These are phyloP conservation scores for Lepus oiostolus DNA, from an alignment of 2,797 vertebrate species.

Conservation along the genomic window DNA sequence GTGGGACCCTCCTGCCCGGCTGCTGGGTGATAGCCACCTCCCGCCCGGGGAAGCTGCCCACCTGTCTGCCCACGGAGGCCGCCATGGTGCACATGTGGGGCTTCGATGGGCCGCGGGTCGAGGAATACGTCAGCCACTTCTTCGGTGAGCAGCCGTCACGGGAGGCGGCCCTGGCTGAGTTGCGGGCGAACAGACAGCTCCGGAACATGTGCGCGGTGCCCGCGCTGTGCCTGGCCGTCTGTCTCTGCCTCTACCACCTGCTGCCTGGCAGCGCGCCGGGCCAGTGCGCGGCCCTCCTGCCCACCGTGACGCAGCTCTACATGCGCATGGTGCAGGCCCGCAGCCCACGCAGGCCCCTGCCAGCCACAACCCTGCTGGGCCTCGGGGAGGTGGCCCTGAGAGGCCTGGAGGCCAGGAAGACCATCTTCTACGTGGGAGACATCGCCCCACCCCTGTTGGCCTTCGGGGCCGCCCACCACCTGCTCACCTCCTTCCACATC, in stretches of 20 bases:
- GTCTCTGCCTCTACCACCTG: slow-evolving; percentile 91
- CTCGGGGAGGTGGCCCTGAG: slow-evolving; percentile 91
- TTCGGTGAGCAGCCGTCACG: slow-evolving; percentile 84
- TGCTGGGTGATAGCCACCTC: slow-evolving; percentile 94
- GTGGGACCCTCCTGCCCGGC: slow-evolving; percentile 91
- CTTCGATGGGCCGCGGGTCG: slow-evolving; percentile 89
- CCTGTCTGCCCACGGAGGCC: slow-evolving; percentile 86
- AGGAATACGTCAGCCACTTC: slow-evolving; percentile 90
- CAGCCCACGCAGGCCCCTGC: slow-evolving; percentile 73
- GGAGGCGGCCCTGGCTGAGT: slow-evolving; percentile 86
- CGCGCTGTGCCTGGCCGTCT: slow-evolving; percentile 92
- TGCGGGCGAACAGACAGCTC: slow-evolving; percentile 89
- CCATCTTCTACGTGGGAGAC: slow-evolving; percentile 90
- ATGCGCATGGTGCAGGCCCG: slow-evolving; percentile 91
- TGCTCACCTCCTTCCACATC: slow-evolving; percentile 90
- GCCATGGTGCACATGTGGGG: slow-evolving; percentile 91
- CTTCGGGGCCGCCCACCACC: slow-evolving; percentile 88
- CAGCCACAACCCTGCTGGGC: slow-evolving; percentile 84
- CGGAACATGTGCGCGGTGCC: slow-evolving; percentile 92
- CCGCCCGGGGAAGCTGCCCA: slow-evolving; percentile 88
- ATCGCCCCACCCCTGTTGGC: slow-evolving; percentile 86
- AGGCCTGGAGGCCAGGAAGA: slow-evolving; percentile 90
- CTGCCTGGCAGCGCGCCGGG: slow-evolving; percentile 42
- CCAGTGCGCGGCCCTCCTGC: slow-evolving; percentile 85
- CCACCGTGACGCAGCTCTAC: slow-evolving; percentile 93